These are phyloP conservation scores for Scaptomyza montana DNA, from an alignment of 1,140 invertebrate species.

Conservation along the genomic window DNA sequence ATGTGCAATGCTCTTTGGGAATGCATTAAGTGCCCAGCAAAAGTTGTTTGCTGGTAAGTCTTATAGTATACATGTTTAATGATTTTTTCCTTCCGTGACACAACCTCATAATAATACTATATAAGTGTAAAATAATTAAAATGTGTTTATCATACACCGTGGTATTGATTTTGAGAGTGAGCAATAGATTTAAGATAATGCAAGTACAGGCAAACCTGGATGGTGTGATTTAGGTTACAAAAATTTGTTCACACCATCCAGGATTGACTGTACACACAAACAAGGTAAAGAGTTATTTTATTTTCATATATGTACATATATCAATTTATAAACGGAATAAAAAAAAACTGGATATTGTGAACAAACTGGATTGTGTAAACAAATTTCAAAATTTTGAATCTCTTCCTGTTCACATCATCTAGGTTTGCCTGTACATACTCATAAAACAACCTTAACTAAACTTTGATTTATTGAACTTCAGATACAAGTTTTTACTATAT, in stretches of 20 bases:
- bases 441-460: neutral
- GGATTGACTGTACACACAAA: no score
- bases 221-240: no score
- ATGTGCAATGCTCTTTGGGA: slow-evolving; percentile 78
- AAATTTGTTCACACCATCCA: no score
- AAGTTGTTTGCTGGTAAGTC: slow-evolving; percentile 78
- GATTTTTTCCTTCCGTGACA: slow-evolving; percentile 23
- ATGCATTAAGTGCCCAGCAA: slow-evolving; percentile 76
- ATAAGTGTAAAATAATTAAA: slow-evolving; percentile 14
- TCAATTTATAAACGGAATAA: no score
- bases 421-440: neutral
- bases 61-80: neutral
- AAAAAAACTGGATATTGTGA: no score
- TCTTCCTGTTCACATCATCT: no score
- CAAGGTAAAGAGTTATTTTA: no score
- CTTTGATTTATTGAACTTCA: slow-evolving; percentile 1
- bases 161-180: neutral
- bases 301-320: no score
- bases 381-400: no score
- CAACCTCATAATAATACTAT: slow-evolving; percentile 4
- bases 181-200: neutral
- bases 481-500: neutral
- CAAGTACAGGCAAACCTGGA: neutral
- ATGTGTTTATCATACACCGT: neutral
- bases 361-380: no score